Conservation (phyloP, 2,888 invertebrate genomes). For the Drosophila bunnanda region DNA sequence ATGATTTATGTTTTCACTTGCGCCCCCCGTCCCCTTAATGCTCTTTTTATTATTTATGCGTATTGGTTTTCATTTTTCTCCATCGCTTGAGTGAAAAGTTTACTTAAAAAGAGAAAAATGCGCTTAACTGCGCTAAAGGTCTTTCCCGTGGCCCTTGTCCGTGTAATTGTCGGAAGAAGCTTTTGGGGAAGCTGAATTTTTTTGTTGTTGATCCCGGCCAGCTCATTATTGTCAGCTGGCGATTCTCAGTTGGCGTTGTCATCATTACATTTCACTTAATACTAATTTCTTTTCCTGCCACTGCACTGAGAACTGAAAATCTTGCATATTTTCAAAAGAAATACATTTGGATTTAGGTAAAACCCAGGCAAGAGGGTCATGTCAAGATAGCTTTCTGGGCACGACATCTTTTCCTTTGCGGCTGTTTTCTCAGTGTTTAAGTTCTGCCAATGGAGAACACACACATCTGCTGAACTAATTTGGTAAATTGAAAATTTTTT, state of each 20-base stretch:
- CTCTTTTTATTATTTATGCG: constrained; percentile 56
- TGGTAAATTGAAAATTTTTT: constrained; percentile 76
- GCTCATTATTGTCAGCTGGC: constrained; percentile 73
- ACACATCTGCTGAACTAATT: constrained; percentile 62
- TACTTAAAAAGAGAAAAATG: constrained; percentile 29
- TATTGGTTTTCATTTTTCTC: constrained; percentile 52
- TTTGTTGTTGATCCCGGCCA: constrained; percentile 19
- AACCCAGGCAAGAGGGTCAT: too few species aligned
- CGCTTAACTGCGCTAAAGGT: constrained; percentile 41
- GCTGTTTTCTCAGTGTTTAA: constrained; percentile 7
- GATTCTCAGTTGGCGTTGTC: constrained; percentile 62
- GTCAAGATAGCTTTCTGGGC: too few species aligned
- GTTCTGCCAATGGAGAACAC: constrained; percentile 18
- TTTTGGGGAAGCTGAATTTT: constrained; percentile 30
- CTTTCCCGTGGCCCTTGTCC: constrained; percentile 20
- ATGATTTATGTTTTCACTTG: constrained; percentile 75
- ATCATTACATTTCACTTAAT: constrained; percentile 75
- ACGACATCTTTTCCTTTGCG: too few species aligned
- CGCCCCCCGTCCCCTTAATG: constrained; percentile 44
- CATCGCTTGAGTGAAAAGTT: constrained; percentile 39
- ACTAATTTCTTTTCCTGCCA: constrained; percentile 63
- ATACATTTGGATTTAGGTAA: background rate
- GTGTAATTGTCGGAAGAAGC: constrained; percentile 59
- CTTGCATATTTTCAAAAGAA: accelerated
- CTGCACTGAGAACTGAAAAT: constrained; percentile 23